Evolutionary conservation across 1,140 invertebrate genomes (phyloP).

Genomic region (Lepidurus apus): DNA sequence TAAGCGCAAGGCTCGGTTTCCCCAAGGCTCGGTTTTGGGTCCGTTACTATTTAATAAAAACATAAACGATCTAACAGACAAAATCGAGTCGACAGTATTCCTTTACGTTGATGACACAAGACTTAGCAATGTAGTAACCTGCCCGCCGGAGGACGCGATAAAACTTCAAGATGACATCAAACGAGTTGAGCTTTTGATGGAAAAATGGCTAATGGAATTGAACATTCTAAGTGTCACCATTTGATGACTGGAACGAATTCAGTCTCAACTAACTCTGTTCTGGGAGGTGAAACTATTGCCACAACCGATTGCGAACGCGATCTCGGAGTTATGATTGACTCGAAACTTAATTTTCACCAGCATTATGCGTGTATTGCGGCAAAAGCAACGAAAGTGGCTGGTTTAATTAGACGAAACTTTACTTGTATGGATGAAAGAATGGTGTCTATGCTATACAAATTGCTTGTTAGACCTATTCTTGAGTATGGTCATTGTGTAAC

Average conservation of each 20-base stretch:
- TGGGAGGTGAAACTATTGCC: neutral
- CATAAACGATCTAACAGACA: neutral
- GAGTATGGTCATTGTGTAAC: no score
- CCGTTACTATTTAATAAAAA: neutral
- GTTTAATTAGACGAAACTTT: neutral
- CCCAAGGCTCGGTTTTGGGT: neutral
- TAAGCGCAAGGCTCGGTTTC: no score
- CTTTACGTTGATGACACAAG: neutral
- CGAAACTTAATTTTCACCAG: neutral
- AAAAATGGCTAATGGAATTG: neutral
- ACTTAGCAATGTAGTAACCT: neutral
- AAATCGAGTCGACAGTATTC: neutral
- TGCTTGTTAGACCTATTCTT: neutral
- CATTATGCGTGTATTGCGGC: neutral
- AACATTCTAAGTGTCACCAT: neutral
- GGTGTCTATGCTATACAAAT: neutral
- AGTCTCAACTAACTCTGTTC: neutral
- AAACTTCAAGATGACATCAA: neutral
- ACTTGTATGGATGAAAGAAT: neutral
- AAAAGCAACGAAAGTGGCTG: neutral
- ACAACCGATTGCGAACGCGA: neutral
- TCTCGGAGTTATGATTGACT: neutral
- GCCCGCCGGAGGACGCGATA: neutral
- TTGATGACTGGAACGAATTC: neutral
- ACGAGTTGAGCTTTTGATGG: neutral